Conservation (phyloP, 1,140 invertebrate species). For the Araneus ventricosus region DNA sequence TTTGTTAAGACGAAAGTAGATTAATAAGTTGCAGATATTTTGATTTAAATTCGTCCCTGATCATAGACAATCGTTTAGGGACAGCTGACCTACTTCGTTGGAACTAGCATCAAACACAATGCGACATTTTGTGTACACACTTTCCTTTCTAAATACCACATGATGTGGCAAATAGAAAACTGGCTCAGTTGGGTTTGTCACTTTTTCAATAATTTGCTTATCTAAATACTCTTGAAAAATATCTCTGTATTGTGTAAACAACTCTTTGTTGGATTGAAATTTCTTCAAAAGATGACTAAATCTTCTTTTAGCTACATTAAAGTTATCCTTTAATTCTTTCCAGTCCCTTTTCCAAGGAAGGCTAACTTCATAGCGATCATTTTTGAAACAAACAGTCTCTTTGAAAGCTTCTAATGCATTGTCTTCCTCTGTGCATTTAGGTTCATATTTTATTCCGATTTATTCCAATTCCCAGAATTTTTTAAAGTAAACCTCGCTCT, state of each 20-base stretch:
- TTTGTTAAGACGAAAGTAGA: neutral
- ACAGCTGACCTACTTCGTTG: neutral
- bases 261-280: neutral
- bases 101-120: neutral
- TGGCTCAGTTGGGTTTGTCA: no score
- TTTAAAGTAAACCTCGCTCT: neutral
- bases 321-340: neutral
- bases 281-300: neutral
- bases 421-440: neutral
- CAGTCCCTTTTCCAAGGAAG: slow-evolving; percentile 13
- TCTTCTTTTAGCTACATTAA: neutral
- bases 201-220: no score
- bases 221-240: no score
- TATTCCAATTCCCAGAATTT: no score
- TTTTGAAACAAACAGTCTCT: neutral
- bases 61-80: neutral
- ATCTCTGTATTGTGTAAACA: neutral
- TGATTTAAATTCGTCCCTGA: neutral
- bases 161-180: neutral
- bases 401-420: neutral
- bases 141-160: neutral
- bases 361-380: neutral
- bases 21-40: neutral
- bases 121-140: neutral
- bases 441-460: neutral